These are phyloP conservation scores for Aquatica leii DNA, from an alignment of 2,888 invertebrate species.

Conservation along the genomic window DNA sequence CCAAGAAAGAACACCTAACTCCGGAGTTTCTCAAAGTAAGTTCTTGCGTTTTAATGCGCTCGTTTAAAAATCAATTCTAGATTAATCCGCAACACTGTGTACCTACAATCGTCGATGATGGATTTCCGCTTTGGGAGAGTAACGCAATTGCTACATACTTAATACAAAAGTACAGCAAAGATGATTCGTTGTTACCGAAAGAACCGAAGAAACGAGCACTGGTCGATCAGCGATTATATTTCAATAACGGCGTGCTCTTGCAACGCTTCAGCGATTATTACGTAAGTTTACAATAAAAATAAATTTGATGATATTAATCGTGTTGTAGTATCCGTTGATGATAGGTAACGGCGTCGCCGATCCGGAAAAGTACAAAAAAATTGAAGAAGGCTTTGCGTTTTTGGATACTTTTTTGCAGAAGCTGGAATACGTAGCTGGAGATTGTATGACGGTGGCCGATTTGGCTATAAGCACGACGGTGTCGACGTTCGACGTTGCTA, in stretches of 20 bases:
- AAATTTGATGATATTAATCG: constrained; percentile 7
- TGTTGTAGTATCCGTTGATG: constrained; percentile 5
- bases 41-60: background rate
- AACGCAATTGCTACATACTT: constrained; percentile 84
- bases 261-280: constrained; percentile 75
- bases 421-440: background rate
- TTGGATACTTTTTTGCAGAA: background rate
- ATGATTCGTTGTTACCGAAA: constrained; percentile 78
- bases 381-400: background rate
- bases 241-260: constrained; percentile 81
- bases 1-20: constrained; percentile 41
- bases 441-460: background rate
- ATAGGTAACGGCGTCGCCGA: background rate
- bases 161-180: constrained; percentile 81
- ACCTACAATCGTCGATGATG: constrained; percentile 85
- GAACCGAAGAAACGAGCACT: constrained; percentile 78
- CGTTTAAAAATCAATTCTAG: constrained; percentile 56
- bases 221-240: constrained; percentile 81
- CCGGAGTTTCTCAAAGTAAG: constrained; percentile 20
- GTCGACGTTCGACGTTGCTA: background rate
- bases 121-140: constrained; percentile 83
- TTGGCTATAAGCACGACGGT: background rate
- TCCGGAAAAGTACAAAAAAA: background rate
- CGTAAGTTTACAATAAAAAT: constrained; percentile 65
- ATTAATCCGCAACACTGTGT: constrained; percentile 86